phyloP scores from a whole-genome alignment of 2,797 vertebrate species.

The Cynodonichthys magdalenae region DNA sequence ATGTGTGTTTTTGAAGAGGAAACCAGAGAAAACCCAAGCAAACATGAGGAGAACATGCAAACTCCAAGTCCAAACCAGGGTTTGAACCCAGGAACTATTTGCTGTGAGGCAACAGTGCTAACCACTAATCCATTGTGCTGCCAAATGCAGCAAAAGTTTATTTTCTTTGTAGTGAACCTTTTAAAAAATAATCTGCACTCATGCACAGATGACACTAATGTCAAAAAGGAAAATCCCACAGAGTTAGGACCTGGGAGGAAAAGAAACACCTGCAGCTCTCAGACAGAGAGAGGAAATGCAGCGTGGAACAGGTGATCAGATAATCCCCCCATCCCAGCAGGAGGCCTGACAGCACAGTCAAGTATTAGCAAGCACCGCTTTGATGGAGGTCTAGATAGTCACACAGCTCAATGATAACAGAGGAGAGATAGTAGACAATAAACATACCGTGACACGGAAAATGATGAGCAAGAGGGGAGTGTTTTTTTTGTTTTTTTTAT shows the following conservation, averaged over 20 bases:
- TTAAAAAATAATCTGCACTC: slow-evolving; percentile 12
- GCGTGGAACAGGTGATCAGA: slow-evolving; percentile 70
- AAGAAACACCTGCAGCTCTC: slow-evolving; percentile 49
- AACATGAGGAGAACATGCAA: too few species aligned
- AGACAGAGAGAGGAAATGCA: slow-evolving; percentile 45
- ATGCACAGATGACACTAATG: slow-evolving; percentile 36
- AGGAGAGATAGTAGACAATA: slow-evolving; percentile 42
- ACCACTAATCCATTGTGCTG: too few species aligned
- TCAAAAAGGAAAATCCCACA: slow-evolving; percentile 10
- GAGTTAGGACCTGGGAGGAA: slow-evolving; percentile 12
- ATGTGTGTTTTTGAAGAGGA: too few species aligned
- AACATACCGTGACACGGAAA: slow-evolving; percentile 39
- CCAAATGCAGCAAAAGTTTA: too few species aligned
- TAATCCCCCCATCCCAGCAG: slow-evolving; percentile 65
- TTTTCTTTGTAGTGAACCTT: slow-evolving; percentile 15
- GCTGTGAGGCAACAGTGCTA: too few species aligned
- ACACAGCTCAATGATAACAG: slow-evolving; percentile 37
- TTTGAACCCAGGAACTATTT: too few species aligned
- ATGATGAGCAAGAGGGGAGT: slow-evolving; percentile 10
- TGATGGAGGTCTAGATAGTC: slow-evolving; percentile 63
- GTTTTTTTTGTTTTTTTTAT: not conserved
- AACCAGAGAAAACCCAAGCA: too few species aligned
- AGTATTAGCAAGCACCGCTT: slow-evolving; percentile 56
- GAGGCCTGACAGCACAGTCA: slow-evolving; percentile 35
- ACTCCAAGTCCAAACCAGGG: too few species aligned